A percentile compares a stretch with the other conserved stretches of the same genome.
Conservation (phyloP, 1,140 invertebrate species). For the Apis cerana region DNA sequence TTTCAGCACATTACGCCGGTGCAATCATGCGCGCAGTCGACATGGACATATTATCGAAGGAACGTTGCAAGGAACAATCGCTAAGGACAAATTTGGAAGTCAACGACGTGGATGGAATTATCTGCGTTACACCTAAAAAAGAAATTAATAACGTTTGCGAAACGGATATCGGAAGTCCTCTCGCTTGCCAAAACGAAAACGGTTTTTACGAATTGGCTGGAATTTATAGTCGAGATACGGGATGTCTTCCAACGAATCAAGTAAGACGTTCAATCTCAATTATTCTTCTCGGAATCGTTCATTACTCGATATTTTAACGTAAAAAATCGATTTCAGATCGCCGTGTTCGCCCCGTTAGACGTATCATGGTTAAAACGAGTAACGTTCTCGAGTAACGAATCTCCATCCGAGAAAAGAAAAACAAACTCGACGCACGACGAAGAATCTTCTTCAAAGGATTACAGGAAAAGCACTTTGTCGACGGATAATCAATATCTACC, state of each 20-base stretch:
- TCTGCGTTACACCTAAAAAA: constrained; percentile 73
- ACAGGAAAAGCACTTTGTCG: constrained; percentile 71
- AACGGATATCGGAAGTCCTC: constrained; percentile 89
- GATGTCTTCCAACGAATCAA: constrained; percentile 79
- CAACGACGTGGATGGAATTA: constrained; percentile 67
- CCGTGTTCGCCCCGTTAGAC: constrained; percentile 75
- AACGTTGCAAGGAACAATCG: constrained; percentile 81
- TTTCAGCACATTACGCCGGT: constrained; percentile 86
- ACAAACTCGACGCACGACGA: neutral
- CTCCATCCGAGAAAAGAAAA: constrained; percentile 5
- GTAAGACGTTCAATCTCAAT: constrained; percentile 59
- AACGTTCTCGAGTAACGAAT: neutral
- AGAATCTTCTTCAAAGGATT: constrained; percentile 60
- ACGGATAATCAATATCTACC: constrained; percentile 77
- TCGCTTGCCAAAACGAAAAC: constrained; percentile 88
- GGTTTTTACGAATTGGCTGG: constrained; percentile 87
- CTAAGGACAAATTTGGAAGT: constrained; percentile 57
- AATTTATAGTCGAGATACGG: constrained; percentile 88
- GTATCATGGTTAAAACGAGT: constrained; percentile 72
- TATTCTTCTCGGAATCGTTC: too few relatives aligned
- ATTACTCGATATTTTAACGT: neutral
- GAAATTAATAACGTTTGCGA: constrained; percentile 79
- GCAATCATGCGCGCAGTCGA: constrained; percentile 88
- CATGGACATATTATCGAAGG: constrained; percentile 84
- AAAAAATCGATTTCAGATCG: constrained; percentile 66